Evolutionary conservation across 2,797 vertebrate genomes (phyloP), one percentile per base, ranked within the genome.

Genomic region (Bufotes viridis): DNA sequence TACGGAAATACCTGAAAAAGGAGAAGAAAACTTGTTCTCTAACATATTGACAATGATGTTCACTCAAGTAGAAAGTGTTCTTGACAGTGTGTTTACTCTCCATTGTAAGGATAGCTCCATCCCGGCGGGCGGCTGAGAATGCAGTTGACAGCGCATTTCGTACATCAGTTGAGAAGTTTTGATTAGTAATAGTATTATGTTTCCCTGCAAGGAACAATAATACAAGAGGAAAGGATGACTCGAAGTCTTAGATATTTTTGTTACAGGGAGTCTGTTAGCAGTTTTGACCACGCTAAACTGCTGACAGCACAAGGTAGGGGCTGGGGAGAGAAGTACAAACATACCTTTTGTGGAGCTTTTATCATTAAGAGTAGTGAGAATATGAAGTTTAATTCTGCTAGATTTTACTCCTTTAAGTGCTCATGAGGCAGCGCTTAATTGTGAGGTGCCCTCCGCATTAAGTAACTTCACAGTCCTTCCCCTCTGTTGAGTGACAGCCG

Each of bases 51-150:
- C 18, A 10, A 67, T 85, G 69, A 74, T 20, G 55, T 22, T 55
- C 55, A 72, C 61, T 63, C 20, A 51, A 76, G 58, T 67, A 63
- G 24, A 79, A 78, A 79, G 61, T 55, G 51, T 86, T 85, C 49
- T 76, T 86, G 84, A 86, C 84, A 69, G 51, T 4, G 57, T 69
- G 75, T 63, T 86, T 67, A 78, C 60, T 74, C 29, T 58, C 15
- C 75, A 67, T 75, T 22, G 72, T 85, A 76, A 76, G 18, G 58
- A 34, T 17, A 51, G 17, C 29, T 60, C 58, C 11, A 1, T 63
- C 72, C 29, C 72, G n/a, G 20, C 42, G 14, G 63, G 72, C 20
- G 11, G 60, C 29, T 49, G 72, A 22, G 51, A 80, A 70, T 70
- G 11, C 63, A 58, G 17, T 51, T 70, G 85, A 86, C 76, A 86